Base-by-base conservation (phyloP, 1,140 invertebrate genomes). In the Calliphora vicina region DNA sequence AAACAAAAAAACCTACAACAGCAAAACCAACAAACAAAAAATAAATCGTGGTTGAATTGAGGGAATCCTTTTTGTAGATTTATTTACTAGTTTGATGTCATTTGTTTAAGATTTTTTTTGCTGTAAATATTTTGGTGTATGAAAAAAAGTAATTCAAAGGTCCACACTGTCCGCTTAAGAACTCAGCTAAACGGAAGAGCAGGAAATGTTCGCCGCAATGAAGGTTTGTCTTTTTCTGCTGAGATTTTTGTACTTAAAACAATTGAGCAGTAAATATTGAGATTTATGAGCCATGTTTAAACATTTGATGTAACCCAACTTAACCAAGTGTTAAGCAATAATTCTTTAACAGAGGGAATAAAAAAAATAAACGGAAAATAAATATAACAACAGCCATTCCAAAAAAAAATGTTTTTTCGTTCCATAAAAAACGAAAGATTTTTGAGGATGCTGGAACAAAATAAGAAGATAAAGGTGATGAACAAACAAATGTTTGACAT, bases 201-300 rank as follows among this genome's bases (percentile, higher is more conserved):
- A 67, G 61, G 61, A 67, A 20, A 67, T 67, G 61, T 6, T 35
- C 9, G 61, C n/a, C 4, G n/a, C 50, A 57, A 23, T 67, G 61
- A 12, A 23, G 17, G 74, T 23, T 20, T 78, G n/a, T 20, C 8
- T 27, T 27, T 29, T 27, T 74, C 12, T 74, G 15, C 6, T 35
- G 10, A 5, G 35, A 2, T 35, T 74, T 27, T 27, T 29, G 72
- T 74, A 15, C 74, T 42, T n/a, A 25, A 78, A 78, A 78, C 74
- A 78, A 78, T 78, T 78, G 74, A 78, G 74, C 74, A 78, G 74
- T 45, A 78, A 45, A 78, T 78, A 45, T 78, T 78, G 35, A 78
- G 74, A 78, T 78, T 78, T 78, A 78, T 78, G 74, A 78, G 74
- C n/a, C 74, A 78, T 78, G 74, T 78, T 78, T 78, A 78, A 45